Evolutionary conservation across 2,113 vertebrate genomes (phyloP).

Genomic region (Grantiella picta): DNA sequence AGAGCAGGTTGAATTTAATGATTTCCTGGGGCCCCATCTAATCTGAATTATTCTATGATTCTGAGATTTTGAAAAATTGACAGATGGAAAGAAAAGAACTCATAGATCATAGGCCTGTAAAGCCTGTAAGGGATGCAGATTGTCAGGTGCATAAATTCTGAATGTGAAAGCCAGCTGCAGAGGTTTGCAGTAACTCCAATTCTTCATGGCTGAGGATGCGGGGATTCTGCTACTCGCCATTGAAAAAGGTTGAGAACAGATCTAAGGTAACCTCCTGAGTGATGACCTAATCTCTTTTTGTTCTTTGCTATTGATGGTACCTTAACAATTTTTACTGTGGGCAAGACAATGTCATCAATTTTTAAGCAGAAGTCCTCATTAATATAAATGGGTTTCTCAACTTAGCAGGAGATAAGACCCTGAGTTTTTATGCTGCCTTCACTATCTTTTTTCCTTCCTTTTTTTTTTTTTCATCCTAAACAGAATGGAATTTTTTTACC

Average conservation of each 20-base stretch:
- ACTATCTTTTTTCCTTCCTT: not conserved
- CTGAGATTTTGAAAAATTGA: not conserved
- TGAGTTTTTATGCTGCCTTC: not conserved
- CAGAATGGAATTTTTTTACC: not conserved
- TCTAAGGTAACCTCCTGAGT: not conserved
- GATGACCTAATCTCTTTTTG: not conserved
- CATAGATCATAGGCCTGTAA: not conserved
- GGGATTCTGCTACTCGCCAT: not conserved
- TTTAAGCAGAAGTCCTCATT: conserved; percentile 25
- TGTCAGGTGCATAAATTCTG: not conserved
- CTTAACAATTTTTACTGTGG: not conserved
- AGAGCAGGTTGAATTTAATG: not conserved
- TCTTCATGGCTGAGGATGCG: not conserved
- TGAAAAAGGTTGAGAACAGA: not conserved
- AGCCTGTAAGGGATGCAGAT: not conserved
- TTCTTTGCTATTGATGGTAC: not conserved
- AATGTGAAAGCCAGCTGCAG: not conserved
- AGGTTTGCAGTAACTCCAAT: not conserved
- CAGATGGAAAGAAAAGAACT: not conserved
- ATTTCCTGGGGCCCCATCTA: not conserved
- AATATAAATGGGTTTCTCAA: not conserved
- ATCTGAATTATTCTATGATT: not conserved
- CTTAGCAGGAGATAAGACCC: not conserved
- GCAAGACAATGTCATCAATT: conserved; percentile 21
- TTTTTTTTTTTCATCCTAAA: not conserved